phyloP scores from a whole-genome alignment of 2,113 vertebrate genomes.

The Reinhardtius hippoglossoides region DNA sequence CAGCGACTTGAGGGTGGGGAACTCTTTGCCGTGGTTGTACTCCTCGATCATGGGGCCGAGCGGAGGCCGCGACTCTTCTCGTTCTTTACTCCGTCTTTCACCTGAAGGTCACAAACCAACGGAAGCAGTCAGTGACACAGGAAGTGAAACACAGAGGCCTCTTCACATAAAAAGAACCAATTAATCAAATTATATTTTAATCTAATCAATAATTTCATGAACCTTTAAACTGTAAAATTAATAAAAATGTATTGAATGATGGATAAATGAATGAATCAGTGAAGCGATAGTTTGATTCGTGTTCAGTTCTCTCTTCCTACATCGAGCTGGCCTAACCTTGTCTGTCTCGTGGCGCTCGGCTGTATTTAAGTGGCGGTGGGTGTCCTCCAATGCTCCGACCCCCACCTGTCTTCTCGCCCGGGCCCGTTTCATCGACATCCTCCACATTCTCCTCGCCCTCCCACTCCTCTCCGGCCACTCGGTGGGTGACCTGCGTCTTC shows the following conservation, averaged over 20 bases:
- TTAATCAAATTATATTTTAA: too few species aligned
- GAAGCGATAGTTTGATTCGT: neutral
- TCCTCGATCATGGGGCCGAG: conserved; percentile 72
- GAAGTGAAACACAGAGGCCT: neutral
- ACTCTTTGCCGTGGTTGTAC: conserved; percentile 80
- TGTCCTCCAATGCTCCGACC: neutral
- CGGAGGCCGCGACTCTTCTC: conserved; percentile 30
- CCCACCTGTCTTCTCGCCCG: neutral
- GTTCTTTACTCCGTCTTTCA: conserved; percentile 67
- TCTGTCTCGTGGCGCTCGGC: conserved; percentile 29
- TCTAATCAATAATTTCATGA: too few species aligned
- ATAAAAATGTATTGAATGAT: too few species aligned
- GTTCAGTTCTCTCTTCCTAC: too few species aligned
- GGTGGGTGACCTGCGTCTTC: conserved; percentile 88
- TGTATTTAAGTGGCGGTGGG: conserved; percentile 26
- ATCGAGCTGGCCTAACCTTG: conserved; percentile 39
- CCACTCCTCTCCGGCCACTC: conserved; percentile 41
- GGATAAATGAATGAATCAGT: too few species aligned
- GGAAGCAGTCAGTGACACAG: neutral
- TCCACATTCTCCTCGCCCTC: conserved; percentile 35
- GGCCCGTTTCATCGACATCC: neutral
- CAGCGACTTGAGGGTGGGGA: conserved; percentile 74
- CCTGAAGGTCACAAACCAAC: conserved; percentile 25
- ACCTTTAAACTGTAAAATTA: too few species aligned
- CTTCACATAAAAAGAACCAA: too few species aligned